These are phyloP conservation scores for Dioctria linearis DNA, from an alignment of 2,888 invertebrate species.

Conservation along the genomic window DNA sequence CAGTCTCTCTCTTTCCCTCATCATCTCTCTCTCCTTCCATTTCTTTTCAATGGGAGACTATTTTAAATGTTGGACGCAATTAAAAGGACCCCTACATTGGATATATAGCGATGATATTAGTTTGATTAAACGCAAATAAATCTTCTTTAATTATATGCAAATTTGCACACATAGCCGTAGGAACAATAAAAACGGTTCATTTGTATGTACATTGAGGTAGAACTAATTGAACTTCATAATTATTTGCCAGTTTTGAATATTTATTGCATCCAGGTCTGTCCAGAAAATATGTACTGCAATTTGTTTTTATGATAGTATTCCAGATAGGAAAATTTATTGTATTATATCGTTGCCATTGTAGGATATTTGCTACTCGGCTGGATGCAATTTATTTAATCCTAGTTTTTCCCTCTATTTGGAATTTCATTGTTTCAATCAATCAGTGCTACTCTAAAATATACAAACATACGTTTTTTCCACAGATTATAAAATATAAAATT, in stretches of 20 bases:
- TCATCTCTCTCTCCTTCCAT: too few species aligned
- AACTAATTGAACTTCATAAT: slow-evolving; percentile 48
- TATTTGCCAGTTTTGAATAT: slow-evolving; percentile 43
- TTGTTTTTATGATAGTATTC: slow-evolving; percentile 41
- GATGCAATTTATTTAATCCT: neutral
- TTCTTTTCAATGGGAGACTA: too few species aligned
- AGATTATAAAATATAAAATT: too few species aligned
- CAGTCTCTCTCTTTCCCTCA: too few species aligned
- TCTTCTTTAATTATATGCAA: slow-evolving; percentile 42
- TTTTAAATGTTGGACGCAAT: neutral
- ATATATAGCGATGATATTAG: neutral
- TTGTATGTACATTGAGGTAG: slow-evolving; percentile 24
- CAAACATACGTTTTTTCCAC: too few species aligned
- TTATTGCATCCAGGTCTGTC: slow-evolving; percentile 30
- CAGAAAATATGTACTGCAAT: slow-evolving; percentile 25
- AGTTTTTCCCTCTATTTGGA: neutral
- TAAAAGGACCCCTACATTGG: neutral
- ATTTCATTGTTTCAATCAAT: neutral
- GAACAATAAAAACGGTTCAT: slow-evolving; percentile 38
- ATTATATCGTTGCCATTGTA: neutral
- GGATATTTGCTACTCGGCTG: neutral
- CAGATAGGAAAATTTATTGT: slow-evolving; percentile 40
- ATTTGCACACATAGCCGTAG: slow-evolving; percentile 17
- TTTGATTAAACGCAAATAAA: slow-evolving; percentile 36
- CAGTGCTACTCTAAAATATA: neutral